Percentiles rank a stretch among this genome's conserved stretches.
phyloP scores from a whole-genome alignment of 2,113 vertebrate genomes.

The Lycaon pictus region DNA sequence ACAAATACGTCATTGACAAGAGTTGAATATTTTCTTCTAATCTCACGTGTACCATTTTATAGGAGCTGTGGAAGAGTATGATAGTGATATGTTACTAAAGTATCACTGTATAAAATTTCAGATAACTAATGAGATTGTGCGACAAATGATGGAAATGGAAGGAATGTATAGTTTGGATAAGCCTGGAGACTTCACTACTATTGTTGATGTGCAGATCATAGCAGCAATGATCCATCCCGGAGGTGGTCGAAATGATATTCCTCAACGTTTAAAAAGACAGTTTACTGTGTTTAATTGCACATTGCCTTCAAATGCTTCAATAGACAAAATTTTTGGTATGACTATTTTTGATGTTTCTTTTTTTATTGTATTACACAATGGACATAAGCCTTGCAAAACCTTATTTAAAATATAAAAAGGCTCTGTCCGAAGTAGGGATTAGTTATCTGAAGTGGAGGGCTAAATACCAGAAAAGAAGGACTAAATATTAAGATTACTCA shows the following conservation, averaged over 20 bases:
- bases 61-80: not conserved
- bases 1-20: not conserved
- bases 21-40: not conserved
- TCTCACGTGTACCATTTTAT: not conserved
- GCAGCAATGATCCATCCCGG: constrained; percentile 91
- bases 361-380: not conserved
- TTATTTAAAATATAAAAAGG: not conserved
- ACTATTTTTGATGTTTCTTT: constrained; percentile 29
- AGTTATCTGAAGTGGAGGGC: not conserved
- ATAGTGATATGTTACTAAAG: constrained; percentile 39
- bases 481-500: not conserved
- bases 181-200: constrained; percentile 89
- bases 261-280: constrained; percentile 90
- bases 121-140: constrained; percentile 92
- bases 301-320: constrained; percentile 88
- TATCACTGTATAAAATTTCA: constrained; percentile 73
- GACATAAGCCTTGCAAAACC: not conserved
- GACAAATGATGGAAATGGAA: constrained; percentile 92
- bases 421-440: not conserved
- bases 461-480: not conserved
- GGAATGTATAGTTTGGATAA: constrained; percentile 92
- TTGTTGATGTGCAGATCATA: constrained; percentile 89
- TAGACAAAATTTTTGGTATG: constrained; percentile 91
- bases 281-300: constrained; percentile 90
- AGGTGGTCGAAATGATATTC: constrained; percentile 90